Evolutionary conservation across 2,113 vertebrate species (phyloP).

Genomic region (Cygnus buccinator): DNA sequence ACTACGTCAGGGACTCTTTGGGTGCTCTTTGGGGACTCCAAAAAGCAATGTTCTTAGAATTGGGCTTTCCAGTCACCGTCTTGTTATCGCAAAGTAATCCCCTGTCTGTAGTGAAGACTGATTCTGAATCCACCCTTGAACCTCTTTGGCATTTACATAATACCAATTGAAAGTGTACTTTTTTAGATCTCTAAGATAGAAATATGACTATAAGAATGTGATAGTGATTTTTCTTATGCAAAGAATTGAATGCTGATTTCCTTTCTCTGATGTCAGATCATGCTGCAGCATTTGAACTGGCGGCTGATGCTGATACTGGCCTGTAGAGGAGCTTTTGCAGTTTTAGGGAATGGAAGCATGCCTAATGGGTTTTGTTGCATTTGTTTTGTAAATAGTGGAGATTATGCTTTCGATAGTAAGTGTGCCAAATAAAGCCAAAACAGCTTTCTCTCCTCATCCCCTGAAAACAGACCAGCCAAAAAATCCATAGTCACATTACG

Average conservation of each 20-base stretch:
- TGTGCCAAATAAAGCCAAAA: background rate
- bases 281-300: background rate
- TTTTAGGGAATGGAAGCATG: background rate
- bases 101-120: background rate
- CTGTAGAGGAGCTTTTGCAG: background rate
- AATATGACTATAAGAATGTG: background rate
- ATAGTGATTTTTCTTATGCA: background rate
- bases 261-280: background rate
- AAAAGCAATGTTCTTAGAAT: background rate
- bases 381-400: background rate
- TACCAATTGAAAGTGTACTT: background rate
- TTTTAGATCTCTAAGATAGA: background rate
- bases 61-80: background rate
- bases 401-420: background rate
- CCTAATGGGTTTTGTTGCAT: background rate
- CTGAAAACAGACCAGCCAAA: background rate
- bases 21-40: background rate
- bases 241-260: background rate
- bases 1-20: rapidly evolving
- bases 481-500: background rate
- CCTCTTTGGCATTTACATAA: background rate
- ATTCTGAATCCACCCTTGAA: background rate
- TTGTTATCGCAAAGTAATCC: background rate
- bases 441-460: background rate
- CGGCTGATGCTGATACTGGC: background rate